phyloP scores from a whole-genome alignment of 2,888 invertebrate species.

The Papilio demoleus region DNA sequence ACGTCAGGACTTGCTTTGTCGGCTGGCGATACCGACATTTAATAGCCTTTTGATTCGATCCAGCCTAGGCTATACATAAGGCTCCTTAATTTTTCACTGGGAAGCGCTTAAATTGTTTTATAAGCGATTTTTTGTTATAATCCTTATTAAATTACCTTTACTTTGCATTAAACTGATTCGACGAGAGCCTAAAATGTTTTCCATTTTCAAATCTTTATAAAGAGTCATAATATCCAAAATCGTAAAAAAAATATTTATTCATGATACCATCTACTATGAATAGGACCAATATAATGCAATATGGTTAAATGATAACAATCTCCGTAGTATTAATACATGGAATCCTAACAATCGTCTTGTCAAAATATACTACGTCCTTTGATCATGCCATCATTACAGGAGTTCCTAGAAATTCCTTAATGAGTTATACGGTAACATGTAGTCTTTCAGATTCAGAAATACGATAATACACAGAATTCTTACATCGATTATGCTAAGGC shows the following conservation, averaged over 20 bases:
- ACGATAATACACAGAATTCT: too few relatives aligned
- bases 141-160: too few relatives aligned
- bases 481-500: too few relatives aligned
- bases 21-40: conserved; percentile 62
- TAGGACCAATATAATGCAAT: conserved; percentile 27
- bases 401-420: conserved; percentile 74
- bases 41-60: conserved; percentile 69
- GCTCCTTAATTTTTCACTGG: conserved; percentile 23
- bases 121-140: not conserved
- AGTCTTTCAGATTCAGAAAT: conserved; percentile 28
- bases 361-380: conserved; percentile 72
- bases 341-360: conserved; percentile 57
- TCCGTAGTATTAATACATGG: conserved; percentile 53
- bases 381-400: conserved; percentile 70
- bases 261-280: too few relatives aligned
- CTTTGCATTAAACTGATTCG: too few relatives aligned
- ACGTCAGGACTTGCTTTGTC: conserved; percentile 62
- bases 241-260: too few relatives aligned
- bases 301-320: conserved; percentile 20
- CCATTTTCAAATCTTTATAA: not conserved
- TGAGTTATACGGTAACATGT: conserved; percentile 66
- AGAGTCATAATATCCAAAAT: not conserved
- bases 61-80: conserved; percentile 51
- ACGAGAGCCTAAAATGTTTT: too few relatives aligned
- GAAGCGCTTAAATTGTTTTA: not conserved